phyloP scores from a whole-genome alignment of 2,113 vertebrate genomes.

The Neopipo cinnamomea region DNA sequence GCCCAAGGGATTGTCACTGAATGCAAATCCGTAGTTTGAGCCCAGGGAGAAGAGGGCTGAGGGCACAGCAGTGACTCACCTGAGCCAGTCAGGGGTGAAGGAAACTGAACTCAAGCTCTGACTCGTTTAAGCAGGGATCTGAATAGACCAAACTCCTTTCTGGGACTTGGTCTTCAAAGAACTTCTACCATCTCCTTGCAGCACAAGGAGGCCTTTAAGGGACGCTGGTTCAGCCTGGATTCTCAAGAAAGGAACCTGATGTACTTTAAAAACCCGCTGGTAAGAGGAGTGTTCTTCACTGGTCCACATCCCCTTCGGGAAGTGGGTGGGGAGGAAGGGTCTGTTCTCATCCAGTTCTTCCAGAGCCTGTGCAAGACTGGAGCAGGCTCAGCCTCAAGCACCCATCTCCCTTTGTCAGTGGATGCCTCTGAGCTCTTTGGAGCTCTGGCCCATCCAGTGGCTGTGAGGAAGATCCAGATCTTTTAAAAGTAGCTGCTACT shows the following conservation, averaged over 20 bases:
- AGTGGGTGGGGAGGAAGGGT: background rate
- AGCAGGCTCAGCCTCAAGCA: background rate
- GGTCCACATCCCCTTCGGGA: background rate
- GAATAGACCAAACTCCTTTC: background rate
- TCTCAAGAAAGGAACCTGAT: slow-evolving; percentile 84
- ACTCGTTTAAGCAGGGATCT: background rate
- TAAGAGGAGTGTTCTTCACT: slow-evolving; percentile 60
- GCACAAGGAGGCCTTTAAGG: slow-evolving; percentile 88
- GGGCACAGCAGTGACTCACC: background rate
- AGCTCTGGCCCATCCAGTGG: background rate
- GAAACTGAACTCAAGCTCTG: background rate
- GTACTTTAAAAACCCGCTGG: slow-evolving; percentile 90
- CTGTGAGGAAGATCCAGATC: background rate
- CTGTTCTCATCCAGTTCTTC: background rate
- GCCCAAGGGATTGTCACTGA: background rate
- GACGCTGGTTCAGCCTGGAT: slow-evolving; percentile 92
- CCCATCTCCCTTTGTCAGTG: background rate
- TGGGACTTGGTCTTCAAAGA: background rate
- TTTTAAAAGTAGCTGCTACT: background rate
- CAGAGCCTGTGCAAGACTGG: background rate
- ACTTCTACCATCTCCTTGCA: slow-evolving; percentile 61
- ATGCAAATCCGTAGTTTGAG: background rate
- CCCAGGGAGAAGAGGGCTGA: background rate
- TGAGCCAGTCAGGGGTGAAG: accelerated
- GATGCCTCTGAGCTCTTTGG: background rate